Evolutionary conservation across 2,888 invertebrate genomes (phyloP), one percentile per base, ranked within the genome.

Genomic region (Corythucha ciliata): DNA sequence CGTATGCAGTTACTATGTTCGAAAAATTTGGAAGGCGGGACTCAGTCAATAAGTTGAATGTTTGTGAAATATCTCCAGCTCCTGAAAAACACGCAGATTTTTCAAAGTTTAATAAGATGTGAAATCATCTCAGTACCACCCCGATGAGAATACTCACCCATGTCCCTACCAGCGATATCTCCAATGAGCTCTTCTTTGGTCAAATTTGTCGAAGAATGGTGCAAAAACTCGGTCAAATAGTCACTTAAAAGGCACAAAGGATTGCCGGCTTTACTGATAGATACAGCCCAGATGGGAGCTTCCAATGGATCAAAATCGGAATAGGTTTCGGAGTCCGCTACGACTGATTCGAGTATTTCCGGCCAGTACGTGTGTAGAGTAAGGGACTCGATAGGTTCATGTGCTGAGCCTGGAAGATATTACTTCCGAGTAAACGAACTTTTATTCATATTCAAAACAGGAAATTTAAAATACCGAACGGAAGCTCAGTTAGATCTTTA

Each of bases 311-410:
- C 83, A 62, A 96, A 81, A 67, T 93, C 91, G 18, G 87, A 82
- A 68, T 86, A 88, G 57, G 79, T 79, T 60, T 87, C 84, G 56
- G 85, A 87, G 66, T 97, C 96, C 2, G 90, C 80, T 22, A 91
- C 80, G 53, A 86, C 77, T 66, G 85, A 82, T 67, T 92, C 93
- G 2, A 83, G 78, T 58, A 93, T 74, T 64, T 81, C 77, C 1
- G 85, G 84, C 94, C 94, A 96, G 21, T 83, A 84, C 36, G 87
- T 54, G 33, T 49, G 46, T 6, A 57, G 47, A 2, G 48, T 52
- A 25, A 56, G 32, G 10, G 52, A 22, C 18, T 45, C 18, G 12
- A 51, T 51, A 7, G 51, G 45, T 27, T 51, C 51, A 22, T 45
- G 46, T 3, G n/a, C 29, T 12, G 52, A 54, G 33, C 41, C 48